Evolutionary conservation across 2,797 vertebrate species (phyloP), one percentile per base, ranked within the genome.

Genomic region (Anguilla anguilla): DNA sequence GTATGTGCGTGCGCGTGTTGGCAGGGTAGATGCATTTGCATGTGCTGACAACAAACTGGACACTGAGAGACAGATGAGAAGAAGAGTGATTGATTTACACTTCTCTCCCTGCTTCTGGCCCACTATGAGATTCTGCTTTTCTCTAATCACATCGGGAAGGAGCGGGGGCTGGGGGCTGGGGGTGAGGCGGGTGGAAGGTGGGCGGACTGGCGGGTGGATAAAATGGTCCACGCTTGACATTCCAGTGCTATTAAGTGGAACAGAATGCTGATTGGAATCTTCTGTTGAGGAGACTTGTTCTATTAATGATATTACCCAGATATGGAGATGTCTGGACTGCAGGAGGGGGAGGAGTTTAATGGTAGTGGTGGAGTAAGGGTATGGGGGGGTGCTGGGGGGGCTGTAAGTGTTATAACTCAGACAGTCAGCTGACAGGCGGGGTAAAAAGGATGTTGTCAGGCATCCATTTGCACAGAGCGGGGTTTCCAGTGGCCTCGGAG

Each of bases 221-320:
- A 85, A 87, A 77, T 51, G 83, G 83, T 67, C 82, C 25, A 53
- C 31, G 85, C 51, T 55, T 43, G 64, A 82, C 57, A 85, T 57
- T 57, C n/a, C 72, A n/a, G 57, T 35, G 5, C 85, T 67, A 64
- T 87, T 81, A 85, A 83, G 86, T 28, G 72, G 88, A 89, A 85
- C 86, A 28, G 59, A 87, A 77, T 9, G 31, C 55, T 87, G 88
- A 85, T 85, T 87, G 85, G 74, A 87, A 67, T 85, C 83, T 85
- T 43, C 53, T 74, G 86, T 61, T 15, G 43, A 31, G 31, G 72
- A 57, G 83, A 43, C 31, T 39, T 5, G 83, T 35, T 89, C 31
- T 82, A 17, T 85, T 87, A 85, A 79, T 49, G 67, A 61, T 53
- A 17, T 28, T 82, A 35, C 49, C 17, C 22, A 15, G 61, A 64